Conservation (phyloP, 2,797 vertebrate genomes). For the Microhierax caerulescens region DNA sequence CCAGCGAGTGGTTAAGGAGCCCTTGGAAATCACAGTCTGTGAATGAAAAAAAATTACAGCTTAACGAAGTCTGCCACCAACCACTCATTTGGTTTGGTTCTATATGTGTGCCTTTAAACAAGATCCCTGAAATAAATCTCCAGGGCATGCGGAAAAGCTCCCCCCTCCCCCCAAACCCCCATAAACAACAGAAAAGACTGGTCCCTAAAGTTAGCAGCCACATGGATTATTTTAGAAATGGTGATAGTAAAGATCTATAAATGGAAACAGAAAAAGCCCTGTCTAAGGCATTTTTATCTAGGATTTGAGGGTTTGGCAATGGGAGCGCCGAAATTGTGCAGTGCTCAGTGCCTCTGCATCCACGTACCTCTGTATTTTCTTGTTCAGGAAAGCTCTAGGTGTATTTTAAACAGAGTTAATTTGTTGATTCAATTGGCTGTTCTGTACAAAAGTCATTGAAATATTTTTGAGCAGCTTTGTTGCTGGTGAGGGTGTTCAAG, state of each 20-base stretch:
- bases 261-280: neutral
- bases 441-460: neutral
- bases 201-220: neutral
- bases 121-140: neutral
- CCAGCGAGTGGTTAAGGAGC: neutral
- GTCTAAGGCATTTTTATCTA: neutral
- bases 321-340: neutral
- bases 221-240: neutral
- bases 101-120: neutral
- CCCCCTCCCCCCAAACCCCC: no score
- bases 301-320: accelerated
- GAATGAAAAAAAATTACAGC: neutral
- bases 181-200: accelerated
- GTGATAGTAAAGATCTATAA: neutral
- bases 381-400: neutral
- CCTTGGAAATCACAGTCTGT: neutral
- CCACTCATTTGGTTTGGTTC: neutral
- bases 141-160: neutral
- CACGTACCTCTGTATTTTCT: accelerated
- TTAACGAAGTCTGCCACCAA: neutral
- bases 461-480: neutral
- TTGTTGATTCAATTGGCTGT: neutral
- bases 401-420: neutral
- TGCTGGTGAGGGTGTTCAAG: neutral
- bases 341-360: neutral